Conservation (phyloP, 37 sponge, comb jelly and placozoan species). For the Cladorhizidae sp. region DNA sequence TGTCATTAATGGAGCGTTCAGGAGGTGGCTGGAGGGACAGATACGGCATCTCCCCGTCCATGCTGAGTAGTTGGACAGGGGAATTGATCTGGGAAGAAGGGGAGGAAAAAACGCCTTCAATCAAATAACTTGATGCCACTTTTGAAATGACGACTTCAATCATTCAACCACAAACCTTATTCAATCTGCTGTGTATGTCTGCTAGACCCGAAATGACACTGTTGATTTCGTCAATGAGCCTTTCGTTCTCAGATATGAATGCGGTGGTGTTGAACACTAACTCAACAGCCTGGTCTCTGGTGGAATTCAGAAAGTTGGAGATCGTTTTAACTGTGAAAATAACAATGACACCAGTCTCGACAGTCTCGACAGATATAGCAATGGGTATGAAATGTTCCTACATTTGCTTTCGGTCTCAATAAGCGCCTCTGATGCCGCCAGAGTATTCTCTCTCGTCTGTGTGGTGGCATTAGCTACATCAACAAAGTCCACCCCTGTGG, state of each 20-base stretch:
- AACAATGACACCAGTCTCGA: neutral
- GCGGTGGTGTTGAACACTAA: slow-evolving; percentile 3
- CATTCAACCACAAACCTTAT: neutral
- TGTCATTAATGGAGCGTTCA: slow-evolving; percentile 9
- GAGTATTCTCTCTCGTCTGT: slow-evolving; percentile 6
- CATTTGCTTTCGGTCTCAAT: slow-evolving; percentile 8
- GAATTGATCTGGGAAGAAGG: slow-evolving; percentile 29
- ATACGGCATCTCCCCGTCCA: slow-evolving; percentile 5
- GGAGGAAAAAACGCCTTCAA: neutral
- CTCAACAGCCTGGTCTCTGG: neutral
- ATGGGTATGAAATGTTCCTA: too few relatives aligned
- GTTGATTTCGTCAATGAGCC: slow-evolving; percentile 42
- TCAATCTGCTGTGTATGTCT: slow-evolving; percentile 31
- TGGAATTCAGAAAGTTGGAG: slow-evolving; percentile 11
- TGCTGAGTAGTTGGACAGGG: slow-evolving; percentile 12
- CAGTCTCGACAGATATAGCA: neutral
- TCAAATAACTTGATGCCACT: neutral
- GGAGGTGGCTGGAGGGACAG: slow-evolving; percentile 66
- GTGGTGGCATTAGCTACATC: neutral
- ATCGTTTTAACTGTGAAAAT: slow-evolving; percentile 14
- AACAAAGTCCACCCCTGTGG: slow-evolving; percentile 17
- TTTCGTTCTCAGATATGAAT: slow-evolving; percentile 21
- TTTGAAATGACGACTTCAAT: neutral
- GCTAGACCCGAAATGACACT: slow-evolving; percentile 24
- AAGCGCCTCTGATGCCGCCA: neutral